Base-by-base conservation (phyloP, 2,888 invertebrate genomes). In the Apocheima hispidaria region DNA sequence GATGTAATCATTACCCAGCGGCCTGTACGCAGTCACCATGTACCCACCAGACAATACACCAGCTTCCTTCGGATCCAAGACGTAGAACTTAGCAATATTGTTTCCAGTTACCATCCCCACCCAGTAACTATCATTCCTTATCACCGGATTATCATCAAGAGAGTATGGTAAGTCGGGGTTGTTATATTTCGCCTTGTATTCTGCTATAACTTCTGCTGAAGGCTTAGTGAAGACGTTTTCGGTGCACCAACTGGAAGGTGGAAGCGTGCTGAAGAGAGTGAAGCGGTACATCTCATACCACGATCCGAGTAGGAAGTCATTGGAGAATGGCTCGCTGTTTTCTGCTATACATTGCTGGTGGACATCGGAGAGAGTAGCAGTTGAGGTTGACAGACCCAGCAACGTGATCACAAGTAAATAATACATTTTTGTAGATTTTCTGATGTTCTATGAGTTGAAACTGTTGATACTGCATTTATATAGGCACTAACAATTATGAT, bases 81-180 rank as follows among this genome's bases (percentile, higher is more conserved):
- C 38, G 28, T 58, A 63, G 33, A 63, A 63, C 44, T 66, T 66
- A 5, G 63, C 61, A 2, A 49, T 26, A 4, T 49, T 61, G 2
- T 66, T 35, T 2, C 66, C 66, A 1, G 54, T 23, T 3, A 66
- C 21, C 40, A 66, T 33, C 1, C 66, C 66, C 0, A 50, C 18
- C 14, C 46, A 9, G 4, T 23, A 20, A 1, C 26, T 21, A 5
- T 59, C 53, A 6, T 16, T 46, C 0, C 41, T 23, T 2, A 53
- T 16, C 2, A 66, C 38, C 0, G 66, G 63, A n/a, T 66, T 61
- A n/a, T 63, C 66, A 14, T 63, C 63, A 6, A 66, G 23, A 12
- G 58, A 61, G 41, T 59, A 66, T 3, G 61, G 66, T 10, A 50
- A 5, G 36, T 30, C 20, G 0, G 61, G 46, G 4, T 58, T 44